Evolutionary conservation across 2,888 invertebrate species (phyloP).

Genomic region (Oithona nana): DNA sequence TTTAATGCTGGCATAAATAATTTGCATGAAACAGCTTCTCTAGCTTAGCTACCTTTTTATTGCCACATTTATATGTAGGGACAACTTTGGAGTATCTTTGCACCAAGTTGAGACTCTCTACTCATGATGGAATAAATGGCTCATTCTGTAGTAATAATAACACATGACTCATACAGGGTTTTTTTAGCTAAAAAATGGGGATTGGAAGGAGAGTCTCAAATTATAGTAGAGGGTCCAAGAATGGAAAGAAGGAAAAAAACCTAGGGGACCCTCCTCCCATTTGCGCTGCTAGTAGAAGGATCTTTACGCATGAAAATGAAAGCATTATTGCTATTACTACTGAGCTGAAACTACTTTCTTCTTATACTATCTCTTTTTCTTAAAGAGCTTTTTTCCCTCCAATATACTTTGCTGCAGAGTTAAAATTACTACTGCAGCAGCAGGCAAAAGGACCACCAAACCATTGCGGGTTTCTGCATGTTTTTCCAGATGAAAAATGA

Average conservation of each 20-base stretch:
- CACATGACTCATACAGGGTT: neutral
- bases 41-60: too few relatives aligned
- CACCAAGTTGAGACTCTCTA: too few relatives aligned
- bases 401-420: too few relatives aligned
- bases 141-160: neutral
- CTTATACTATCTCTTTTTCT: neutral
- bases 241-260: neutral
- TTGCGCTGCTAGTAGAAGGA: too few relatives aligned
- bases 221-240: neutral
- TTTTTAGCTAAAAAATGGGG: neutral
- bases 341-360: neutral
- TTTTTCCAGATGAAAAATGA: too few relatives aligned
- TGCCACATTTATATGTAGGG: too few relatives aligned
- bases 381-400: neutral
- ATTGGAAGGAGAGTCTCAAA: neutral
- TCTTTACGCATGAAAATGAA: neutral
- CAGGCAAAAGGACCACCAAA: too few relatives aligned
- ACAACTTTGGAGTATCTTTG: too few relatives aligned
- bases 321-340: neutral
- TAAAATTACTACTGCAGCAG: too few relatives aligned
- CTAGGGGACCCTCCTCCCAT: too few relatives aligned
- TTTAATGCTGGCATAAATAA: neutral
- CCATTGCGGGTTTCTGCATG: too few relatives aligned
- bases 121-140: neutral
- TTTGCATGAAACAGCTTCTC: too few relatives aligned